Evolutionary conservation across 1,140 invertebrate species (phyloP).

Genomic region (Cydia splendana): DNA sequence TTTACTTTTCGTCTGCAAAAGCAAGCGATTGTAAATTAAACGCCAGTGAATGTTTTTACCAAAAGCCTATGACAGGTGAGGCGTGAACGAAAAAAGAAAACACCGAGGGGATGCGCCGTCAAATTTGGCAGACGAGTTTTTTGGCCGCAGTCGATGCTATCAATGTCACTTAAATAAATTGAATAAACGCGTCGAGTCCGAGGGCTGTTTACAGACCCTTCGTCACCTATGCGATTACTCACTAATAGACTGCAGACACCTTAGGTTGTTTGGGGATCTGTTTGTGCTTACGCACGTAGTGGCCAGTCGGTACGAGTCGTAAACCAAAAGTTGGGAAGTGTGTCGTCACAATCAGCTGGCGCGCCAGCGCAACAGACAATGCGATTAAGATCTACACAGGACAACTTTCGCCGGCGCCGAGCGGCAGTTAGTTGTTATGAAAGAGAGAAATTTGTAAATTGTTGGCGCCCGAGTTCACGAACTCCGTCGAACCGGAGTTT

Average conservation of each 20-base stretch:
- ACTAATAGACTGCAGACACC: constrained; percentile 22
- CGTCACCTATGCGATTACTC: constrained; percentile 20
- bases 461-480: constrained; percentile 80
- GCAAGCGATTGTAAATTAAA: constrained; percentile 56
- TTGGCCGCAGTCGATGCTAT: constrained; percentile 70
- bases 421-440: constrained; percentile 81
- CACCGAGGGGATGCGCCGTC: constrained; percentile 58
- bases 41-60: constrained; percentile 66
- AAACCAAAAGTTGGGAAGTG: constrained; percentile 67
- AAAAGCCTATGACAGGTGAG: constrained; percentile 60
- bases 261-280: background rate
- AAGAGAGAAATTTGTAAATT: constrained; percentile 82
- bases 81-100: constrained; percentile 70
- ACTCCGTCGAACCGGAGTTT: constrained; percentile 80
- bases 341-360: constrained; percentile 76
- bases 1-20: constrained; percentile 37
- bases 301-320: constrained; percentile 21
- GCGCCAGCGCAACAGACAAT: constrained; percentile 77
- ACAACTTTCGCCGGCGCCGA: constrained; percentile 78
- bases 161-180: constrained; percentile 80
- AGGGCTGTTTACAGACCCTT: constrained; percentile 44
- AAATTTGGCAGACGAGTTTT: constrained; percentile 74
- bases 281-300: background rate
- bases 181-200: constrained; percentile 69
- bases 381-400: constrained; percentile 79